phyloP scores from a whole-genome alignment of 2,797 vertebrate species.

The Oceanodroma leucorhoa region DNA sequence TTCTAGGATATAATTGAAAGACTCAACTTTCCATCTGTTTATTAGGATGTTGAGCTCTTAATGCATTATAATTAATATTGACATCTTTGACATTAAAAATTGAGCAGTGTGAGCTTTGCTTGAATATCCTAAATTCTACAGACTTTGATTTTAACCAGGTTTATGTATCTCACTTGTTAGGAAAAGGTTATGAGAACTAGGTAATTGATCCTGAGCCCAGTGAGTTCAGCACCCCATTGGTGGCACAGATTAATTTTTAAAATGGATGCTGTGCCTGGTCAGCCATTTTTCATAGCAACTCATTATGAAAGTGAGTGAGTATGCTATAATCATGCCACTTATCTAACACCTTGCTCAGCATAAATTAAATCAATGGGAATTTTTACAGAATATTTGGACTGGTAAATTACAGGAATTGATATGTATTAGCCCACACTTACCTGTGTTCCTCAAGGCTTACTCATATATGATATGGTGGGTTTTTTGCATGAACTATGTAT shows the following conservation, averaged over 20 bases:
- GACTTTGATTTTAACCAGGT: not conserved
- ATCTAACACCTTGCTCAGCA: not conserved
- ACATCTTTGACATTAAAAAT: not conserved
- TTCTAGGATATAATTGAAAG: not conserved
- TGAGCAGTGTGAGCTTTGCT: not conserved
- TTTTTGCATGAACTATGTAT: not conserved
- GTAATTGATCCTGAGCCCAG: not conserved
- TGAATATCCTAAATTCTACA: not conserved
- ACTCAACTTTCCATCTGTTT: not conserved
- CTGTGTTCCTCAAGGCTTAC: not conserved
- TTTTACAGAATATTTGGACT: not conserved
- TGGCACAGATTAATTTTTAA: not conserved
- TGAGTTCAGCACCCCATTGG: not conserved
- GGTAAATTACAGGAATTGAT: not conserved
- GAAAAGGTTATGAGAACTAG: not conserved
- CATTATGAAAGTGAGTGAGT: not conserved
- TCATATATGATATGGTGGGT: rapidly evolving
- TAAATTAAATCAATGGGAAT: not conserved
- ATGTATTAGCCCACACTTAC: not conserved
- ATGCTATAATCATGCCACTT: not conserved
- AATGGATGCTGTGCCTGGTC: not conserved
- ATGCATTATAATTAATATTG: not conserved
- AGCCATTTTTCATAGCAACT: not conserved
- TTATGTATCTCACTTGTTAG: not conserved
- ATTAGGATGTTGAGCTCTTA: not conserved